Base-by-base conservation (phyloP, 2,888 invertebrate species). In the Macrosoma leucophasiata region DNA sequence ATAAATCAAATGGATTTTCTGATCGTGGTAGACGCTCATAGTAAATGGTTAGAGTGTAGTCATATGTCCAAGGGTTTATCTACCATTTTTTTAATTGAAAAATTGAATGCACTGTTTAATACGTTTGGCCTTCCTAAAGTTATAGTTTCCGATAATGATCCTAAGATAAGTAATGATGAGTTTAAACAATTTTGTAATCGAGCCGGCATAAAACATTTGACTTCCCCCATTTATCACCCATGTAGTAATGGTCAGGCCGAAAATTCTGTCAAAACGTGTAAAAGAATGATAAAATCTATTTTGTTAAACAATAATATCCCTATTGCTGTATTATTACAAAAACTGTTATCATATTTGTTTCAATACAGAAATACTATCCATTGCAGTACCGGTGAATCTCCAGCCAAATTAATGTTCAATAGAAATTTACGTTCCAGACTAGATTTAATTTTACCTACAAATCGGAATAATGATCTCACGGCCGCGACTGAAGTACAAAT, bases 171-270 rank as follows among this genome's bases (percentile, higher is more conserved):
- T 21, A 43, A 36, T 4, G 13, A 13, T 0, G 43, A 48, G 32
- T 50, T 50, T 34, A 17, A 21, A 2, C 4, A 23, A n/a, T 46
- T 44, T 33, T 51, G 48, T 39, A 10, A 12, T 4, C 31, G 8
- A 2, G 41, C 48, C 25, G 43, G 49, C 5, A 48, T 51, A 10
- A 25, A 35, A 12, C 33, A 48, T 19, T 10, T 51, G 11, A 51
- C 43, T 6, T 41, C 47, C 2, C 43, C 48, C 5, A 47, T 47
- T 17, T 51, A 51, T 22, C 51, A 48, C 50, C 52, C 61, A 50
- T 51, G 50, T 37, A 35, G 37, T 11, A 37, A 37, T n/a, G 37
- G 37, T 1, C 37, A 37, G 23, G 41, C 37, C 8, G 37, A 41
- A 21, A 37, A 35, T 26, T 41, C 35, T 4, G 34, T 41, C 4